Base-by-base conservation (phyloP, 2,113 vertebrate species). In the Bubo bubo region DNA sequence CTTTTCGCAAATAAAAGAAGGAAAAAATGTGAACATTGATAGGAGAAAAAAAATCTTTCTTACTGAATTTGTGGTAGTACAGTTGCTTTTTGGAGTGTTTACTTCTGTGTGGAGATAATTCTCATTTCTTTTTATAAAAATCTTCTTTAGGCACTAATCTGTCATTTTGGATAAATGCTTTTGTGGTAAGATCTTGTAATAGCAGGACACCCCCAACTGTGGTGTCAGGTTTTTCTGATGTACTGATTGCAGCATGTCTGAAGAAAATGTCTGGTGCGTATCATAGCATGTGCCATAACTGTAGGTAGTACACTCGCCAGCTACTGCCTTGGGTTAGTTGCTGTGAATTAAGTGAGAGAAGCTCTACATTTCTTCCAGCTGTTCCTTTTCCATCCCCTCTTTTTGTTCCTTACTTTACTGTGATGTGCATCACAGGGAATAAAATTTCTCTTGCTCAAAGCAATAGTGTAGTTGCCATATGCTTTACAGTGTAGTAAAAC, bases 191-290 rank as follows among this genome's bases (percentile, higher is more conserved):
- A 83, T 87, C 67, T 49, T 88, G 70, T 88, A 95, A 94, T 83
- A 88, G 63, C 58, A 88, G 88, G 75, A 86, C 87, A 89, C 86
- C 73, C 24, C 96, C 72, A 60, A 55, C 91, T 83, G 86, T 47
- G 86, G 37, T 96, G 92, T 95, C 77, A 92, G 24, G 6, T 84
- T 82, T 95, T 60, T 52, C 20, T 96, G 89, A 96, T 43, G 27
- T 93, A 50, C 14, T 97, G 96, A 96, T 97, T 95, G 76, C 64
- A 95, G 59, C 2, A 6, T 93, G 90, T 94, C 91, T 97, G 63
- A 87, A 92, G 84, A 86, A 84, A 71, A 71, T 74, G 71, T 58
- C 82, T 94, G 93, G 30, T 88, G 74, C 16, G 11, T 81, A 53
- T 84, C 34, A 4, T 50, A 81, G 67, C 60, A 27, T 14, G 17